A percentile compares a stretch with the other conserved stretches of the same genome.
These are phyloP conservation scores for Lutra lutra DNA, from an alignment of 2,797 vertebrate genomes.

Conservation along the genomic window DNA sequence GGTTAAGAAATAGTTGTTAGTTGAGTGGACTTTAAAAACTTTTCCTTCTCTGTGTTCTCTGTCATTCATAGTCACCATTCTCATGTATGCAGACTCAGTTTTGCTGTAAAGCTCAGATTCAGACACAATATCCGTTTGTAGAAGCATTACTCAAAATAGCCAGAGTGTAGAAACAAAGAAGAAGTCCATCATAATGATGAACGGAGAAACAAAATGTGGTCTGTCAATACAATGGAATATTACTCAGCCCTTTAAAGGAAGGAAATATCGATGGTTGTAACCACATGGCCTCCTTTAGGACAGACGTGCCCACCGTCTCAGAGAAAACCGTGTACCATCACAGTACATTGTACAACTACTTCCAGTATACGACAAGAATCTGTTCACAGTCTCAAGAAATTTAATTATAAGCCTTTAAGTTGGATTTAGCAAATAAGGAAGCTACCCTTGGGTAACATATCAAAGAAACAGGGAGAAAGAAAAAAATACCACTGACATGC, in stretches of 20 bases:
- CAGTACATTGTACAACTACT: background rate
- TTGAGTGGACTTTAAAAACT: background rate
- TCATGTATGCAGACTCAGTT: background rate
- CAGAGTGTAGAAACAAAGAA: background rate
- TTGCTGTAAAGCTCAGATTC: background rate
- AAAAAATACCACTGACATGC: background rate
- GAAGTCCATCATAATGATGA: background rate
- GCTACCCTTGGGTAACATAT: background rate
- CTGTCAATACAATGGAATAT: background rate
- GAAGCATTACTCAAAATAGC: background rate
- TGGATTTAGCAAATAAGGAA: background rate
- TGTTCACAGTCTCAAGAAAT: background rate
- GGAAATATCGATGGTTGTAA: accelerated
- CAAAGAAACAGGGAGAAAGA: background rate
- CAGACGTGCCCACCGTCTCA: background rate
- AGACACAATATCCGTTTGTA: background rate
- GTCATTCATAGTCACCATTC: background rate
- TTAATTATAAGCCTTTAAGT: background rate
- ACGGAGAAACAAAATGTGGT: background rate
- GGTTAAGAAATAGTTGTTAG: background rate
- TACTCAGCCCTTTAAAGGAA: background rate
- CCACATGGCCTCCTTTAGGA: background rate
- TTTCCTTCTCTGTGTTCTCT: background rate
- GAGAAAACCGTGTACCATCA: background rate
- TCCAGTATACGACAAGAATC: background rate